Evolutionary conservation across 1,140 invertebrate species (phyloP).

Genomic region (Drosophila burlai): DNA sequence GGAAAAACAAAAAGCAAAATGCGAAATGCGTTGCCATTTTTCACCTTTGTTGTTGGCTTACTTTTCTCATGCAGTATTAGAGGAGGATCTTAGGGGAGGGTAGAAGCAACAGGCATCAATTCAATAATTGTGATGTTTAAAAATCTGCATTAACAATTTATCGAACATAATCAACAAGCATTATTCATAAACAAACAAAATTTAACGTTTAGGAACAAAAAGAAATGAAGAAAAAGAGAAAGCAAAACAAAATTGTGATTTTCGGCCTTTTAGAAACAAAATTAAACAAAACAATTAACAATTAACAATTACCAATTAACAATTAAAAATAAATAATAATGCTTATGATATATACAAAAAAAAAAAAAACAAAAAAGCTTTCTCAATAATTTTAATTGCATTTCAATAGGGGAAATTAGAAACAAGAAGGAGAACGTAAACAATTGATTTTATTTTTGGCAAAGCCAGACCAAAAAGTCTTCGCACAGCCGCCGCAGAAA

Average conservation of each 20-base stretch:
- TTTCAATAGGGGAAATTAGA: slow-evolving; percentile 37
- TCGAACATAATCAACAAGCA: slow-evolving; percentile 52
- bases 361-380: slow-evolving; percentile 57
- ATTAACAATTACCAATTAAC: slow-evolving; percentile 28
- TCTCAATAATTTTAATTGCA: slow-evolving; percentile 55
- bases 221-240: slow-evolving; percentile 72
- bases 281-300: slow-evolving; percentile 57
- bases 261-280: slow-evolving; percentile 85
- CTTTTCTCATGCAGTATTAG: slow-evolving; percentile 77
- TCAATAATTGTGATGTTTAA: slow-evolving; percentile 80
- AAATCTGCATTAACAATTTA: slow-evolving; percentile 51
- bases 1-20: slow-evolving; percentile 20
- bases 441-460: slow-evolving; percentile 32
- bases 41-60: slow-evolving; percentile 78
- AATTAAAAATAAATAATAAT: slow-evolving; percentile 47
- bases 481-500: slow-evolving; percentile 33
- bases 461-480: slow-evolving; percentile 36
- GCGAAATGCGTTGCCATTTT: slow-evolving; percentile 46
- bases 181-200: slow-evolving; percentile 59
- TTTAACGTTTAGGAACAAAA: slow-evolving; percentile 81
- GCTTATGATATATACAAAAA: slow-evolving; percentile 19
- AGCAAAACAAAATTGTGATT: slow-evolving; percentile 85
- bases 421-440: not conserved
- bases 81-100: slow-evolving; percentile 24
- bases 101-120: slow-evolving; percentile 71